Percentiles rank a stretch among this genome's conserved stretches.
Conservation (phyloP, 2,888 invertebrate species). For the Luperina testacea region DNA sequence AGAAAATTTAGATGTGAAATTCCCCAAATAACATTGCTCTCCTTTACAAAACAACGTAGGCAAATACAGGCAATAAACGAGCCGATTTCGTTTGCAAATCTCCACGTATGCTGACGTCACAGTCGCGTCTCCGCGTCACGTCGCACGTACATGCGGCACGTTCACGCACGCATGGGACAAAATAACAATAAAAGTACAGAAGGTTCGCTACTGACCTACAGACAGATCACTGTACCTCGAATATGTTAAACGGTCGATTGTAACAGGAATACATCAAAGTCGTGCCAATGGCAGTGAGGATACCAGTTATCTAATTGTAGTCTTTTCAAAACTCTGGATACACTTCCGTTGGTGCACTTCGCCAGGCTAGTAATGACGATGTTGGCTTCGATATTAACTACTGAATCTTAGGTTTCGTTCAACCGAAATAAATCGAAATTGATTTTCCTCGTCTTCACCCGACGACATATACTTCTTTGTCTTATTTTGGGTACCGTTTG, state of each 20-base stretch:
- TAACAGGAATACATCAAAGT: background rate
- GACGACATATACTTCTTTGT: background rate
- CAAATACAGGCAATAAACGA: slow-evolving; percentile 58
- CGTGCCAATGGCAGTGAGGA: background rate
- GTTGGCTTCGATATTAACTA: background rate
- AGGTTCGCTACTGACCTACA: slow-evolving; percentile 8
- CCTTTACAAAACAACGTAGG: slow-evolving; percentile 51
- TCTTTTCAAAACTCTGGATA: background rate
- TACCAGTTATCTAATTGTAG: background rate
- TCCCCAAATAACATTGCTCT: slow-evolving; percentile 31
- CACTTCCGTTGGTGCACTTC: no score
- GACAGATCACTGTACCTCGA: background rate
- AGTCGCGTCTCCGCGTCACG: slow-evolving; percentile 50
- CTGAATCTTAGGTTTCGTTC: background rate
- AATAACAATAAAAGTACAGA: background rate
- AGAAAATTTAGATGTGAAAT: background rate
- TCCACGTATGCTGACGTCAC: slow-evolving; percentile 62
- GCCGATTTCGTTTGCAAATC: slow-evolving; percentile 49
- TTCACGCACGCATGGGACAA: slow-evolving; percentile 18
- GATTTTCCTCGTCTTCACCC: background rate
- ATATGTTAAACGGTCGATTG: background rate
- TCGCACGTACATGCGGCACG: slow-evolving; percentile 45
- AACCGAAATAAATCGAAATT: background rate
- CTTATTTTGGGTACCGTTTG: background rate
- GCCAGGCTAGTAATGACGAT: background rate